phyloP scores from a whole-genome alignment of 2,113 vertebrate genomes.

The Malurus melanocephalus region DNA sequence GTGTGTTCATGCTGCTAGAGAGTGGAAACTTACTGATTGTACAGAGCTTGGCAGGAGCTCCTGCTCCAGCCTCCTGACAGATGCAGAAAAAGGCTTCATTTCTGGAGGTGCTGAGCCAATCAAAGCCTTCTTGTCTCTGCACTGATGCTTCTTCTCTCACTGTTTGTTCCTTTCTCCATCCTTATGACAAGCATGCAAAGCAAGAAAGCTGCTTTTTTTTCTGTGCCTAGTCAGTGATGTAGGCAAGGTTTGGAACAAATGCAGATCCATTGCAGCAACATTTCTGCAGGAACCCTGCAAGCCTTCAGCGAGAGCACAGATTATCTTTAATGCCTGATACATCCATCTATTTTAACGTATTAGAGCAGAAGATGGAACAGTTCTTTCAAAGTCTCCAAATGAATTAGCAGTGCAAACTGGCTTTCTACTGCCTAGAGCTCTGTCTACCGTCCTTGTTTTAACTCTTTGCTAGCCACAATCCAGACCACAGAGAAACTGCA shows the following conservation, averaged over 20 bases:
- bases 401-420: not conserved
- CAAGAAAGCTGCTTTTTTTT: not conserved
- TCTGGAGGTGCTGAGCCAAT: not conserved
- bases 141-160: not conserved
- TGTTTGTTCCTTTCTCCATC: not conserved
- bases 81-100: not conserved
- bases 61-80: not conserved
- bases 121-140: not conserved
- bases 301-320: not conserved
- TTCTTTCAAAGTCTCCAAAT: not conserved
- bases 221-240: not conserved
- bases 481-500: not conserved
- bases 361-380: not conserved
- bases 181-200: not conserved
- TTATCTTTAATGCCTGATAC: not conserved
- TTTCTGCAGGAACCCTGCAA: not conserved
- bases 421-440: not conserved
- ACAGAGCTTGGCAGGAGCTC: not conserved
- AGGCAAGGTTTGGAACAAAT: not conserved
- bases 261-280: not conserved
- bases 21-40: constrained; percentile 26
- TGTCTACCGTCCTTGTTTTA: not conserved
- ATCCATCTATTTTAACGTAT: not conserved
- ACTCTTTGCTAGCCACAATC: not conserved
- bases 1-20: not conserved